Percentiles rank a stretch among this genome's conserved stretches.
Evolutionary conservation across 2,113 vertebrate species (phyloP).

Genomic region (Colinus virginianus): DNA sequence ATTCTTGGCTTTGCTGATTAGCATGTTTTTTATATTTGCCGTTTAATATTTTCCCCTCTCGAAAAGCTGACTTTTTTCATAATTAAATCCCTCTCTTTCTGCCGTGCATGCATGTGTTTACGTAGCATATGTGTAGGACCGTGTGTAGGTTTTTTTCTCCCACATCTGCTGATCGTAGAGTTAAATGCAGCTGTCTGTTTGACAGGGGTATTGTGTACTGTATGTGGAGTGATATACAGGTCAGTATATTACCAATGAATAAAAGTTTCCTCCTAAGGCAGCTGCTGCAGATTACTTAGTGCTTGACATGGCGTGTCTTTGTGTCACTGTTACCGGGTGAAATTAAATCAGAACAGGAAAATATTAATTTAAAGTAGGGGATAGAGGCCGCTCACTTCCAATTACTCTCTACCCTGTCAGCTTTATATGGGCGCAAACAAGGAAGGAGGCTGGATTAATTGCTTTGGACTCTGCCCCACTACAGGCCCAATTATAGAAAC

Average conservation of each 20-base stretch:
- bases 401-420: constrained; percentile 96
- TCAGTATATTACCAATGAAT: constrained; percentile 71
- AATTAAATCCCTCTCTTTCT: constrained; percentile 38
- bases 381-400: constrained; percentile 94
- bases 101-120: neutral
- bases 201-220: constrained; percentile 65
- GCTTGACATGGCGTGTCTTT: constrained; percentile 83
- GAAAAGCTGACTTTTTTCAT: neutral
- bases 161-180: constrained; percentile 9
- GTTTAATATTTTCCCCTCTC: neutral
- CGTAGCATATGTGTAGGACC: neutral
- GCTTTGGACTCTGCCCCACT: constrained; percentile 98
- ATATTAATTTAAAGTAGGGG: constrained; percentile 98
- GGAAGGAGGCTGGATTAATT: constrained; percentile 99
- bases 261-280: constrained; percentile 80
- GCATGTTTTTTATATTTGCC: constrained; percentile 50
- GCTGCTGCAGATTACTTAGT: constrained; percentile 83
- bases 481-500: constrained; percentile 98
- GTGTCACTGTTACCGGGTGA: constrained; percentile 85
- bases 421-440: constrained; percentile 94
- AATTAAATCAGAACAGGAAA: constrained; percentile 95
- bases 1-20: constrained; percentile 57
- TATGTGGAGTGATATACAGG: constrained; percentile 58
- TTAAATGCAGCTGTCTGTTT: constrained; percentile 68
- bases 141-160: neutral